Base-by-base conservation (phyloP, 2,888 invertebrate species). In the Spisula subtruncata region DNA sequence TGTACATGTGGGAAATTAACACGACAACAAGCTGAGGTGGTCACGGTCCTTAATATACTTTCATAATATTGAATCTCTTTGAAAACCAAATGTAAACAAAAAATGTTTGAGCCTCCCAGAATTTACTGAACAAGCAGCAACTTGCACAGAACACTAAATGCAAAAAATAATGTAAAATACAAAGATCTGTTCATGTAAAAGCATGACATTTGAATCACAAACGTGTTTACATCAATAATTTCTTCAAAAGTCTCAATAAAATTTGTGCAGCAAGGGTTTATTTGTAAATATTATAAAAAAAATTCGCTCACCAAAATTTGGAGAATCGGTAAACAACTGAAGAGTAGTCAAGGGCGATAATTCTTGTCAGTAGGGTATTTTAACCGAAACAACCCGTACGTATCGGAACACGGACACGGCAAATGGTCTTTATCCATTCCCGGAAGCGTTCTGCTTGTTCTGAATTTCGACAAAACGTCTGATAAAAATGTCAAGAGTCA, bases 341-440 rank as follows among this genome's bases (percentile, higher is more conserved):
- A 85, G 85, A 85, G 85, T 60, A n/a, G 41, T 54, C 41, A 85
- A 79, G 85, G 85, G 85, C 51, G 32, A 35, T 85, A 20, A 85
- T 56, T 85, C 83, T 20, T 25, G 32, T 20, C 25, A n/a, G 60
- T 6, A 25, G 5, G 6, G 60, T 60, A 20, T 60, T n/a, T 60
- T n/a, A 60, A 60, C n/a, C 25, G 6, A 8, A 20, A 60, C 60
- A 20, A n/a, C n/a, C 20, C 60, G 60, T 60, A 18, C 60, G n/a
- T 60, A 25, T 18, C 60, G 12, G 12, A 60, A 60, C 20, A 51
- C 48, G 5, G 12, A 48, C 48, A 8, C 51, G 16, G 12, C 51
- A 51, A 10, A 5, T 66, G 25, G n/a, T 25, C 60, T 66, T 66
- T 66, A 66, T 66, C 60, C 25, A 4, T 6, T 66, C 60, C 60